These are phyloP conservation scores for Staurois parvus DNA, from an alignment of 2,797 vertebrate species.

Conservation along the genomic window DNA sequence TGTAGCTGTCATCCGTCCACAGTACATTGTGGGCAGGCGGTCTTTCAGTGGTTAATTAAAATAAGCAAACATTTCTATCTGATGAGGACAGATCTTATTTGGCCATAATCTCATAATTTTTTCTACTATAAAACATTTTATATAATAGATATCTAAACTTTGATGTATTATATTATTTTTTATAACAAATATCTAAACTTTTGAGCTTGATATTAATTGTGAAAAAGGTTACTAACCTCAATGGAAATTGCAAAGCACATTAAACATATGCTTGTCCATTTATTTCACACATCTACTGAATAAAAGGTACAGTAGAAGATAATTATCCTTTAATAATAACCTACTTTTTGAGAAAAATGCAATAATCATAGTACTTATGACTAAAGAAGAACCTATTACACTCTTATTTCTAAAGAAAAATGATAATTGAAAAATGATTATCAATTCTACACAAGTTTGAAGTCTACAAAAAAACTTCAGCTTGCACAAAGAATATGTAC, in stretches of 20 bases:
- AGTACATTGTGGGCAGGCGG: too few relatives aligned
- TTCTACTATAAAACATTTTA: background rate
- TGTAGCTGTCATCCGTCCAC: too few relatives aligned
- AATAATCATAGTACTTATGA: slow-evolving; percentile 46
- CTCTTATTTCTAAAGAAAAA: slow-evolving; percentile 1
- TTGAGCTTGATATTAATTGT: slow-evolving; percentile 14
- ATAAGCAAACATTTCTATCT: background rate
- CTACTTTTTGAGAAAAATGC: slow-evolving; percentile 40
- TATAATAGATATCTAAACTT: background rate
- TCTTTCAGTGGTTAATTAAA: too few relatives aligned
- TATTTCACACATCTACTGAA: slow-evolving; percentile 24
- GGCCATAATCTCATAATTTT: background rate
- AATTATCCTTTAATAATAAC: slow-evolving; percentile 48
- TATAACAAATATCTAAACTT: slow-evolving; percentile 25
- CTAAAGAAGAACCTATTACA: slow-evolving; percentile 28
- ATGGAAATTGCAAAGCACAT: slow-evolving; percentile 32
- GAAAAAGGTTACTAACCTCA: slow-evolving; percentile 22
- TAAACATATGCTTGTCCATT: slow-evolving; percentile 34
- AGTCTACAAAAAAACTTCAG: too few relatives aligned
- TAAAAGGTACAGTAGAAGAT: slow-evolving; percentile 40
- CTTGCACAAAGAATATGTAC: too few relatives aligned
- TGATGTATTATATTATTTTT: background rate
- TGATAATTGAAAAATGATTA: slow-evolving; percentile 16
- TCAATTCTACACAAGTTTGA: slow-evolving; percentile 13
- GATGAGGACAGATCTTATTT: background rate